Evolutionary conservation across 2,888 invertebrate species (phyloP).

Genomic region (Cerastoderma edule): DNA sequence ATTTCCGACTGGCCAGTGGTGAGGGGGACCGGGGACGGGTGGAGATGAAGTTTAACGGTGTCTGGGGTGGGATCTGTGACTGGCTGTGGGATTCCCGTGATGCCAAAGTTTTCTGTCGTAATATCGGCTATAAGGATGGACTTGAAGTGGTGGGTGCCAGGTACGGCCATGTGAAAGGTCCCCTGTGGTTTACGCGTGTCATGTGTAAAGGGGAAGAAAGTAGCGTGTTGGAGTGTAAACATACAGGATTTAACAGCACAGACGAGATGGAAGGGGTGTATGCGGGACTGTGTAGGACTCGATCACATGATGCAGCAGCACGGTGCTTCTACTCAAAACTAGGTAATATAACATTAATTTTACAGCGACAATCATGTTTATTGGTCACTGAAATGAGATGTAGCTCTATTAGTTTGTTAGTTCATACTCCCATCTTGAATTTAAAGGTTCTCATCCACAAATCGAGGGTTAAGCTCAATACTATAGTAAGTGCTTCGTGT

Average conservation of each 20-base stretch:
- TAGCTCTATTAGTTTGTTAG: too few relatives aligned
- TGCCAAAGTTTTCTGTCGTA: slow-evolving; percentile 71
- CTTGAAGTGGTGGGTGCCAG: slow-evolving; percentile 62
- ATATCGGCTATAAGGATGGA: slow-evolving; percentile 62
- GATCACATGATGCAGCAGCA: slow-evolving; percentile 69
- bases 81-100: slow-evolving; percentile 68
- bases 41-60: slow-evolving; percentile 70
- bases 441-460: too few relatives aligned
- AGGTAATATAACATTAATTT: slow-evolving; percentile 68
- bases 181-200: slow-evolving; percentile 68
- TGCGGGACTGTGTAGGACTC: slow-evolving; percentile 63
- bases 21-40: slow-evolving; percentile 68
- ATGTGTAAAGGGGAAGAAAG: slow-evolving; percentile 69
- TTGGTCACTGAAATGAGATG: too few relatives aligned
- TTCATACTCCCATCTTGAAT: too few relatives aligned
- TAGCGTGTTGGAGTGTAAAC: slow-evolving; percentile 62
- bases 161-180: slow-evolving; percentile 58
- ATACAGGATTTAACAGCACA: slow-evolving; percentile 71
- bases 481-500: too few relatives aligned
- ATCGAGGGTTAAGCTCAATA: too few relatives aligned
- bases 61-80: slow-evolving; percentile 75
- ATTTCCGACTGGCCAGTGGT: slow-evolving; percentile 66
- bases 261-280: slow-evolving; percentile 62
- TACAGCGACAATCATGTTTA: too few relatives aligned
- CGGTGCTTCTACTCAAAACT: slow-evolving; percentile 68